These are phyloP conservation scores for Drosophila varians DNA, from an alignment of 1,140 invertebrate genomes.

Conservation along the genomic window DNA sequence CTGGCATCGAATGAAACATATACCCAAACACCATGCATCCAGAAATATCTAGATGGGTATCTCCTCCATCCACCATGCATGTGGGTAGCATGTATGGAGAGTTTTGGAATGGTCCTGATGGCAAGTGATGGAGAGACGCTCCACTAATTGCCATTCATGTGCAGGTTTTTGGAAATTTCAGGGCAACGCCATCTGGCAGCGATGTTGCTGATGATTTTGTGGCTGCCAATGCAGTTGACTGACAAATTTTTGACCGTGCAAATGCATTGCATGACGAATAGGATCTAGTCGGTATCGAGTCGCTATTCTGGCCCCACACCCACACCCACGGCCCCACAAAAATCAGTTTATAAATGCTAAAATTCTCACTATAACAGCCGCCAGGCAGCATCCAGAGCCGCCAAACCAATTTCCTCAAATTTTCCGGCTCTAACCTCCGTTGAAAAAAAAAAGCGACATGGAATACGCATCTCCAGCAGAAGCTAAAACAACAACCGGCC, in stretches of 20 bases:
- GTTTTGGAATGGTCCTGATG: neutral
- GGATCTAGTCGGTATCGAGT: slow-evolving; percentile 3
- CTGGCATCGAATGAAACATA: slow-evolving; percentile 27
- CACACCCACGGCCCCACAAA: slow-evolving; percentile 38
- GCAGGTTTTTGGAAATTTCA: neutral
- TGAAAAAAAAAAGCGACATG: slow-evolving; percentile 39
- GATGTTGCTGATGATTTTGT: slow-evolving; percentile 8
- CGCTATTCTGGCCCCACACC: too few species aligned
- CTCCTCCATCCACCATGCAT: too few species aligned
- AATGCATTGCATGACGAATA: slow-evolving; percentile 30
- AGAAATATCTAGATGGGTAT: slow-evolving; percentile 13
- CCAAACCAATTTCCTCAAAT: slow-evolving; percentile 57
- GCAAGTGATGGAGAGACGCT: slow-evolving; percentile 3
- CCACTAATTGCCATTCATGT: slow-evolving; percentile 42
- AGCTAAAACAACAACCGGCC: slow-evolving; percentile 44
- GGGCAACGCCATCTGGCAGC: neutral
- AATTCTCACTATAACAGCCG: slow-evolving; percentile 75
- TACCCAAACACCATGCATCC: neutral
- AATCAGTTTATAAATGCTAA: slow-evolving; percentile 77
- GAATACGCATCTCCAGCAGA: slow-evolving; percentile 29
- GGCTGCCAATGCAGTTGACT: slow-evolving; percentile 44
- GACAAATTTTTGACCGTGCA: slow-evolving; percentile 57
- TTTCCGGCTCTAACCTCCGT: slow-evolving; percentile 9
- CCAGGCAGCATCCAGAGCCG: slow-evolving; percentile 40
- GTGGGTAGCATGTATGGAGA: neutral